Base-by-base conservation (phyloP, 2,113 vertebrate genomes). In the Cephalopterus ornatus region DNA sequence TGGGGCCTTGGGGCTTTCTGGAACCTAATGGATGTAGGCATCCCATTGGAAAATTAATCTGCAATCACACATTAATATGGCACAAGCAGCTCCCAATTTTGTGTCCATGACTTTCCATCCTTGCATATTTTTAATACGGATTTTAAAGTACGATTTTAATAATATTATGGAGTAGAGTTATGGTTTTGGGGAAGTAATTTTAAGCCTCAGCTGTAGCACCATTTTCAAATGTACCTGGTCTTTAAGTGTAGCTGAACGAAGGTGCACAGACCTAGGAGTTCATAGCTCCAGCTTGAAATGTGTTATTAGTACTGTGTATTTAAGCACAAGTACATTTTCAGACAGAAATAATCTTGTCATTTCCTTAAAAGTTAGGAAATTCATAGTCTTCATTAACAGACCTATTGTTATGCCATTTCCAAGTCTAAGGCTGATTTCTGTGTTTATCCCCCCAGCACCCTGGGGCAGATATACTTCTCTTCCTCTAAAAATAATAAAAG, bases 381-480 rank as follows among this genome's bases (percentile, higher is more conserved):
- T 47, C 5, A 46, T 24, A 23, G n/a, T 76, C 56, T 16, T 77
- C 55, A 52, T 50, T 55, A 85, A 50, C 13, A 76, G 30, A 17
- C 12, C 32, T 0, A 0, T 49, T 42, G 4, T 33, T 72, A 6
- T 46, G 13, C 11, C 8, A 26, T 63, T 88, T 89, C 27, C 32
- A 81, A 56, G 8, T 41, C 66, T 15, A 56, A 84, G 27, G 14
- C 5, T 66, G 24, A 22, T 93, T 89, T 80, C 63, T 24, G 8
- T 18, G 4, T 65, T 70, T 56, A 52, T 49, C 3, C 74, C 32
- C 74, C 3, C 41, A 58, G 8, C 1, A 2, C 5, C 3, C 1
- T 33, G 35, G 8, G 67, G n/a, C 74, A 62, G 55, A 70, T 6
- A 21, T 23, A 22, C 6, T 70, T 75, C 37, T 44, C 11, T 67